Evolutionary conservation across 2,113 vertebrate genomes (phyloP), one percentile per base, ranked within the genome.

Genomic region (Etheostoma spectabile): DNA sequence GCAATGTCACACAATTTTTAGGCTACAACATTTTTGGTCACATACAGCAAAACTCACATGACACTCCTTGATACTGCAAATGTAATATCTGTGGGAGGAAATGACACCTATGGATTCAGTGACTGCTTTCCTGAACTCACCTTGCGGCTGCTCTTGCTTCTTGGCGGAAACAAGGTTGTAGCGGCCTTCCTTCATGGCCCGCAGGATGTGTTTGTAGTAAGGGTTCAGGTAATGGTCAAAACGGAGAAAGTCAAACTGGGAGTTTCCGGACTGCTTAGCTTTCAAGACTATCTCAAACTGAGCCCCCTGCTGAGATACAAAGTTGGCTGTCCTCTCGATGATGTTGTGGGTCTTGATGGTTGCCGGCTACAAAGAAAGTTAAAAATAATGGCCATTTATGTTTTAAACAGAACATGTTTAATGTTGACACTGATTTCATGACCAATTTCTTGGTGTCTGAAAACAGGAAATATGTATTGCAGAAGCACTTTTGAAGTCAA

Each of bases 151-250:
- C 0, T 97, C 96, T 0, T 77, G 89, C 84, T 96, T 96, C 79
- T 76, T 94, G 35, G 96, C 93, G 0, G 96, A 94, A 77, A 82
- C 81, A 2, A 93, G 77, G 0, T 95, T 96, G 2, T 99, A 99
- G 30, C 97, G 96, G 2, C 98, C 97, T 65, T 99, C 98, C 59
- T 98, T 99, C 98, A 99, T 98, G 33, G 97, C 96, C 67, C 96
- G 97, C 91, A 98, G 96, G 91, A 99, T 97, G 94, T 98, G 96
- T 83, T 96, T 99, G 94, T 99, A 99, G 93, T 99, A 99, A 57
- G 98, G 98, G 79, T 99, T 99, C 94, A 99, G 95, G 95, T 99
- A 99, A 94, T 99, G 98, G 92, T 99, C 98, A 30, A 99, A 99
- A 0, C 98, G 95, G 56, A 99, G 93, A 66, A 99, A 99, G 93